These are phyloP conservation scores for Hemicordylus capensis DNA, from an alignment of 2,113 vertebrate genomes.

Conservation along the genomic window DNA sequence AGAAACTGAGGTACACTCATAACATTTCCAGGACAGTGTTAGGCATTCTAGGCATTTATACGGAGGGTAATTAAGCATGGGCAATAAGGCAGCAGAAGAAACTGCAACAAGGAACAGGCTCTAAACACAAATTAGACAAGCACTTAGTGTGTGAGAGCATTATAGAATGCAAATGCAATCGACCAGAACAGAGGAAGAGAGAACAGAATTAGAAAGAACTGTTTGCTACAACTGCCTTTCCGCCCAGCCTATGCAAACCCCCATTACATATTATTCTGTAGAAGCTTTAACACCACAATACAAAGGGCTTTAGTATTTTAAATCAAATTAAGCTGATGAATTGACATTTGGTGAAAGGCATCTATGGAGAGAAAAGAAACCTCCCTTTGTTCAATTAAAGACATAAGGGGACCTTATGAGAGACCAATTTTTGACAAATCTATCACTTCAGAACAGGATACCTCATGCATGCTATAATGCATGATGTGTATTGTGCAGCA, in stretches of 20 bases:
- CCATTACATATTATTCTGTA: background rate
- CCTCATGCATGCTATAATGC: background rate
- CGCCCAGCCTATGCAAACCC: background rate
- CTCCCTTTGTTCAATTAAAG: background rate
- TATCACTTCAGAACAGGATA: background rate
- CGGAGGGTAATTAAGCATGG: background rate
- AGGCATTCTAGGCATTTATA: background rate
- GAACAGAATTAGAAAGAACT: accelerated
- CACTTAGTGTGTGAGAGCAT: background rate
- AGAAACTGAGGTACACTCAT: background rate
- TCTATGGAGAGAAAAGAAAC: background rate
- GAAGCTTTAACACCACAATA: background rate
- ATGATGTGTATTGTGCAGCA: background rate
- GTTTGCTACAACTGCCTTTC: accelerated
- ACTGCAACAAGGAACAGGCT: background rate
- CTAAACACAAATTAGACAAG: constrained; percentile 14
- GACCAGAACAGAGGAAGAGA: background rate
- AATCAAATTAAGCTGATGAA: background rate
- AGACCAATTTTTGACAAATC: background rate
- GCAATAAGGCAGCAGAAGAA: background rate
- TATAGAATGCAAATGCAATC: background rate
- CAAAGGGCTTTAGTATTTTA: background rate
- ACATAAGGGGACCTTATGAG: background rate
- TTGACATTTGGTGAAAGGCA: background rate
- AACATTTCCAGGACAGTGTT: background rate